Base-by-base conservation (phyloP, 2,888 invertebrate genomes). In the Abrostola tripartita region DNA sequence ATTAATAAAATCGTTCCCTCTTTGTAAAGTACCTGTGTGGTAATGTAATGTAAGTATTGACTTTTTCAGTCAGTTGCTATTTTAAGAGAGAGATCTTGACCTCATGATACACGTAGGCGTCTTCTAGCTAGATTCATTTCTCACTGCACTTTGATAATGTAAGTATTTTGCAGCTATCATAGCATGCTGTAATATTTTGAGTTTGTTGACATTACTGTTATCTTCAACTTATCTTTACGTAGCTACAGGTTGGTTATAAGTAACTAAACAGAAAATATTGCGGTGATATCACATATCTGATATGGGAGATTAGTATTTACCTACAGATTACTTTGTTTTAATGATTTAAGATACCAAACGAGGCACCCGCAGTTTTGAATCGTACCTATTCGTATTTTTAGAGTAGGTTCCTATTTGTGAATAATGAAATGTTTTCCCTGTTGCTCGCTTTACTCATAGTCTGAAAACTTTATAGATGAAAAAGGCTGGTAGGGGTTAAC, bases 151-250 rank as follows among this genome's bases (percentile, higher is more conserved):
- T 7, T 12, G 8, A n/a, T n/a, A 41, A 6, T n/a, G 41, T n/a
- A 41, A 4, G 41, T 44, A 24, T 24, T 24, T 24, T 24, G 24
- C 24, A 44, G 44, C 8, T 24, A 47, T 24, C 14, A 14, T 44
- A 14, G 11, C 63, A 64, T 53, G 37, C 10, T 52, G 51, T 37
- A 53, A 11, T 68, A 68, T 42, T 50, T 56, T 36, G 50, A 63
- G 70, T 71, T 74, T 74, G 64, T 69, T 70, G 60, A 74, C 75
- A 59, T 37, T 35, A 55, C 54, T 63, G 11, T 52, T 68, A 74
- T 74, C 64, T 62, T 47, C 41, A 41, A 53, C 44, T 24, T 12
- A 47, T 10, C 14, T 12, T 14, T 52, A 52, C 24, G 4, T 24
- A 24, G 24, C n/a, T n/a, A n/a, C 9, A 47, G 44, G 14, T 47